Evolutionary conservation across 2,113 vertebrate genomes (phyloP).

Genomic region (Balaenoptera acutorostrata): DNA sequence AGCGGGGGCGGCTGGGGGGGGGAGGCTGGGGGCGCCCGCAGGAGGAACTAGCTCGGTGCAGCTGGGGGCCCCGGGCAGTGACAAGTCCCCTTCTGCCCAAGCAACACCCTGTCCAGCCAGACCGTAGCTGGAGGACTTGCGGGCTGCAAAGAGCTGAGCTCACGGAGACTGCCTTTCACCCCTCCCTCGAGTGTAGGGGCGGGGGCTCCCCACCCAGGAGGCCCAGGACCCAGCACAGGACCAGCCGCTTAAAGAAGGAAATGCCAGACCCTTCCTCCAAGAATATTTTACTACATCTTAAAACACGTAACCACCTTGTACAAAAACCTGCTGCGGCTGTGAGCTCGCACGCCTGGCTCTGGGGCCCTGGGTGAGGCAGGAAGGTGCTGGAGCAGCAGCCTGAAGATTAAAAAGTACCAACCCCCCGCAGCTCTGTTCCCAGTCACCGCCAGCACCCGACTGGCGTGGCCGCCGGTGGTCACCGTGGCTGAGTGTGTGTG

Average conservation of each 20-base stretch:
- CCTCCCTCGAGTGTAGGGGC: rapidly evolving
- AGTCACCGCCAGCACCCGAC: rapidly evolving
- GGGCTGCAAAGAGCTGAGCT: not conserved
- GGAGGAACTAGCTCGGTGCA: too few species aligned
- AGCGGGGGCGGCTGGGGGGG: not conserved
- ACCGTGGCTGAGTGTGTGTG: too few species aligned
- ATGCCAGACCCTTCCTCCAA: not conserved
- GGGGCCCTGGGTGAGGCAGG: not conserved
- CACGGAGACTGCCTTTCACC: not conserved
- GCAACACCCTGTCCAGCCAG: not conserved
- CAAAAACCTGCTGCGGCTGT: not conserved
- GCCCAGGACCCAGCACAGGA: not conserved
- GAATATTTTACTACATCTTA: not conserved
- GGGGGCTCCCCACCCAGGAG: not conserved
- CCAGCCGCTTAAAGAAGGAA: too few species aligned
- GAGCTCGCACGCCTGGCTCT: not conserved
- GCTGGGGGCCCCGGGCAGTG: rapidly evolving
- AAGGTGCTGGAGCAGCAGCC: not conserved
- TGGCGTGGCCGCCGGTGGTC: rapidly evolving
- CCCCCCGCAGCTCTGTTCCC: not conserved
- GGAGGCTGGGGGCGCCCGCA: not conserved
- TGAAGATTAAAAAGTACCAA: not conserved
- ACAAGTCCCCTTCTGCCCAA: too few species aligned
- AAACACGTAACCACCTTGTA: not conserved
- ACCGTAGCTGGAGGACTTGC: too few species aligned